Evolutionary conservation across 2,113 vertebrate species (phyloP).

Genomic region (Osmerus mordax): DNA sequence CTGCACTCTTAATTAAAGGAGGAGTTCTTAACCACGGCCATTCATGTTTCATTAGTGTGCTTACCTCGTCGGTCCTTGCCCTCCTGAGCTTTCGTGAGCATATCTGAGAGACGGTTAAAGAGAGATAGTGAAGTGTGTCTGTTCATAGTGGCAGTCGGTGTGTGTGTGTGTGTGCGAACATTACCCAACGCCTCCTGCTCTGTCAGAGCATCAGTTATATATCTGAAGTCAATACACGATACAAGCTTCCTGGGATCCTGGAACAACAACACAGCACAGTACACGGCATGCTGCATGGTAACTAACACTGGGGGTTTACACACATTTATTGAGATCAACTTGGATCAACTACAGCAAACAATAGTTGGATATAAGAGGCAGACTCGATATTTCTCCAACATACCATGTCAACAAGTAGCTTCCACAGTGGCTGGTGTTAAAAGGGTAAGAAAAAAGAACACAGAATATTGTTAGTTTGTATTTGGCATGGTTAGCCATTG

Average conservation of each 20-base stretch:
- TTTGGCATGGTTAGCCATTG: no score
- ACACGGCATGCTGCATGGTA: no score
- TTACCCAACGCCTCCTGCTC: conserved; percentile 77
- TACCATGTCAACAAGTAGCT: conserved; percentile 78
- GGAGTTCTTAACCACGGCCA: conserved; percentile 22
- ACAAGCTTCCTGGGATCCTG: conserved; percentile 71
- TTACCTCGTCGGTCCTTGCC: conserved; percentile 73
- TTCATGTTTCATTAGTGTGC: conserved; percentile 29
- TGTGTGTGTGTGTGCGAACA: background rate
- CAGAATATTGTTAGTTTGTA: no score
- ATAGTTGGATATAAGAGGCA: background rate
- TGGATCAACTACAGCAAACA: background rate
- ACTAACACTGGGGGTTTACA: background rate
- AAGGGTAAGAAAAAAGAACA: no score
- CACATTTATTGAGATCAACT: background rate
- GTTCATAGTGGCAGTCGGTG: background rate
- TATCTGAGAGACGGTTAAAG: conserved; percentile 58
- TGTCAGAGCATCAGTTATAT: conserved; percentile 74
- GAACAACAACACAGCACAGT: background rate
- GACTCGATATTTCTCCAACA: conserved; percentile 45
- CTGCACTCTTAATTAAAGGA: conserved; percentile 25
- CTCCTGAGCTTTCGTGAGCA: conserved; percentile 66
- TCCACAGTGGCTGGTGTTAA: conserved; percentile 76
- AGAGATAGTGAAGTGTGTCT: conserved; percentile 14
- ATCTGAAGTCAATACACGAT: conserved; percentile 82